Conservation (phyloP, 2,888 invertebrate genomes). For the Volucella inflata region DNA sequence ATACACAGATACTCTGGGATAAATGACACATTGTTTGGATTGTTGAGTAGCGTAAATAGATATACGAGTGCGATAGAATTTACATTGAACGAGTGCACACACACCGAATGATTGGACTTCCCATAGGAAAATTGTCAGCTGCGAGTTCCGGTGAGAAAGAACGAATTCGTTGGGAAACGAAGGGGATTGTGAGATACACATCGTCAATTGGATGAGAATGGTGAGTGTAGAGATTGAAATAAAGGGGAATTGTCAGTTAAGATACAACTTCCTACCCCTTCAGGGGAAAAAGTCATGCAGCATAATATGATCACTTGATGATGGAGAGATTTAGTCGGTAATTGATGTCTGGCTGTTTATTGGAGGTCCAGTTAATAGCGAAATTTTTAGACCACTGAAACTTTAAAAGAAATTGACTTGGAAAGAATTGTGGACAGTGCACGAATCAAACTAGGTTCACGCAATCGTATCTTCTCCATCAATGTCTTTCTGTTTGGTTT, state of each 20-base stretch:
- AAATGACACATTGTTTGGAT: constrained; percentile 50
- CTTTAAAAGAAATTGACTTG: too few species aligned
- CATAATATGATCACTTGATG: too few species aligned
- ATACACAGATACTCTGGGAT: constrained; percentile 58
- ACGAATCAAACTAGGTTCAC: too few species aligned
- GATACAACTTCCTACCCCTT: not conserved
- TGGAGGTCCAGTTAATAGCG: too few species aligned
- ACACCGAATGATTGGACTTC: constrained; percentile 43
- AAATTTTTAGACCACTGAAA: too few species aligned
- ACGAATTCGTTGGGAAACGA: constrained; percentile 11
- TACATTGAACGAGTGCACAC: too few species aligned
- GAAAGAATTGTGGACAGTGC: too few species aligned
- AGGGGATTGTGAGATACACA: not conserved
- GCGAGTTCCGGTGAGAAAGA: constrained; percentile 68
- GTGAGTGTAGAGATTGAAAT: constrained; percentile 48
- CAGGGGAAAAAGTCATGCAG: too few species aligned
- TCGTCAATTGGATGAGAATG: constrained; percentile 7
- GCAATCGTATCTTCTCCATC: too few species aligned
- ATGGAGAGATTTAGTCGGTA: too few species aligned
- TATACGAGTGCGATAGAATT: constrained; percentile 37
- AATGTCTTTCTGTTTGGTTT: too few species aligned
- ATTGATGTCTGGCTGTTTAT: too few species aligned
- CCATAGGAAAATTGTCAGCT: constrained; percentile 71
- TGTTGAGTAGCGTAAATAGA: constrained; percentile 58
- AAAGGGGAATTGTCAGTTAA: constrained; percentile 28